Percentiles rank a stretch among this genome's conserved stretches.
Evolutionary conservation across 53 echinoderm and acorn worm species (phyloP).

Genomic region (Paelopatides confundens): DNA sequence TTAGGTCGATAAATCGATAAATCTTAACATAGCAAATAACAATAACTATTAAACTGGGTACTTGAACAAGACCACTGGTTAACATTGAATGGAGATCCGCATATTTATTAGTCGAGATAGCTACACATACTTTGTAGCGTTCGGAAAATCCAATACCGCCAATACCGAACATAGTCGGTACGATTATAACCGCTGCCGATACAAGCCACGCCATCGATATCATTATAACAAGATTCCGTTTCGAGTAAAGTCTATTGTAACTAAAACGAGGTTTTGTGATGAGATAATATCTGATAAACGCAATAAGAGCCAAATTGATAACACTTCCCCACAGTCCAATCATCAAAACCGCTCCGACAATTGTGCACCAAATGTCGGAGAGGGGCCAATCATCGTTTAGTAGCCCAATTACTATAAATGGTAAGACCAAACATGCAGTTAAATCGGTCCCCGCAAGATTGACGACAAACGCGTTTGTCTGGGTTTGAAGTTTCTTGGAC

Average conservation of each 20-base stretch:
- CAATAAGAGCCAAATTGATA: constrained; percentile 67
- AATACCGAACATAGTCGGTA: constrained; percentile 54
- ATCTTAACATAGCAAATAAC: constrained; percentile 59
- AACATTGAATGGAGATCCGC: constrained; percentile 53
- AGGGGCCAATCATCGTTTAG: constrained; percentile 64
- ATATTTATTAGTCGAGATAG: constrained; percentile 56
- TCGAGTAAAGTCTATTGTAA: constrained; percentile 51
- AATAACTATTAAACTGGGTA: constrained; percentile 62
- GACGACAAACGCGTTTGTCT: constrained; percentile 78
- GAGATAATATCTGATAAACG: constrained; percentile 62
- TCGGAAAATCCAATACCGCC: constrained; percentile 65
- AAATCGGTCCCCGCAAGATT: constrained; percentile 72
- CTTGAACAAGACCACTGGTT: constrained; percentile 44
- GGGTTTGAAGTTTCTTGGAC: constrained; percentile 64
- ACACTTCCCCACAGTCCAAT: constrained; percentile 57
- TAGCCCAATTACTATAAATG: constrained; percentile 55
- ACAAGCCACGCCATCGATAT: constrained; percentile 55
- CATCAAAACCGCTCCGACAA: constrained; percentile 53
- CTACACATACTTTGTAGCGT: constrained; percentile 57
- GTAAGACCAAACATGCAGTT: constrained; percentile 43
- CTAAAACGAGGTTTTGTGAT: constrained; percentile 48
- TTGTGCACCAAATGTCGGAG: constrained; percentile 45
- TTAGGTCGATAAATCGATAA: constrained; percentile 43
- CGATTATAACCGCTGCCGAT: constrained; percentile 25
- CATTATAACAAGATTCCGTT: constrained; percentile 54